phyloP scores from a whole-genome alignment of 2,888 invertebrate genomes.

The Arrhopalites spinosus region DNA sequence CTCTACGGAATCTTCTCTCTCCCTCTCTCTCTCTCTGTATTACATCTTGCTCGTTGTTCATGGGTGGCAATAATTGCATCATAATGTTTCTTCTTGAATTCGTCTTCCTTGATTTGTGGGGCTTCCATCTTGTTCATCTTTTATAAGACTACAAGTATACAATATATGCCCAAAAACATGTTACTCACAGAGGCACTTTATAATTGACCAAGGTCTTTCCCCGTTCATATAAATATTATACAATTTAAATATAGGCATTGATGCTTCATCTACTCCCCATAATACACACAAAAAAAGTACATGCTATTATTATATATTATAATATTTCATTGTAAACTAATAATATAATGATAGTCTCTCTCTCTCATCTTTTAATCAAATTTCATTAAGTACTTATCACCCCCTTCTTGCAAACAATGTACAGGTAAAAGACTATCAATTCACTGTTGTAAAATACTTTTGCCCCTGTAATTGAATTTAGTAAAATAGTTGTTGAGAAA shows the following conservation, averaged over 20 bases:
- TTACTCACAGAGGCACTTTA: too few species aligned
- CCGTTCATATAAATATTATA: conserved; percentile 15
- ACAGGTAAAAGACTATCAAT: not conserved
- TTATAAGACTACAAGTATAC: not conserved
- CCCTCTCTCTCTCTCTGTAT: not conserved
- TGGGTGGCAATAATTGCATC: conserved; percentile 35
- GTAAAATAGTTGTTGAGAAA: not conserved
- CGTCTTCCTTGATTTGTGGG: conserved; percentile 37
- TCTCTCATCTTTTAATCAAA: not conserved
- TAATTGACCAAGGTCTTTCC: conserved; percentile 35
- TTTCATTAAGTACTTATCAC: not conserved
- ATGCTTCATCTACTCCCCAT: not conserved
- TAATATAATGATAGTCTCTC: too few species aligned
- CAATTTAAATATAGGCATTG: not conserved
- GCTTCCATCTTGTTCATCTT: not conserved
- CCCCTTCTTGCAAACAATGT: not conserved
- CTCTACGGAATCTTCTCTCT: not conserved
- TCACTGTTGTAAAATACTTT: not conserved
- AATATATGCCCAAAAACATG: too few species aligned
- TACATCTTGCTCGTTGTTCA: conserved; percentile 14
- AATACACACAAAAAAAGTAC: too few species aligned
- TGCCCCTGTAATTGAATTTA: too few species aligned
- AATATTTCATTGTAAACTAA: too few species aligned
- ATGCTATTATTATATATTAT: not conserved
- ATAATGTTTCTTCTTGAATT: conserved; percentile 14